These are phyloP conservation scores for Macrophya alboannulata DNA, from an alignment of 2,888 invertebrate genomes.

Conservation along the genomic window DNA sequence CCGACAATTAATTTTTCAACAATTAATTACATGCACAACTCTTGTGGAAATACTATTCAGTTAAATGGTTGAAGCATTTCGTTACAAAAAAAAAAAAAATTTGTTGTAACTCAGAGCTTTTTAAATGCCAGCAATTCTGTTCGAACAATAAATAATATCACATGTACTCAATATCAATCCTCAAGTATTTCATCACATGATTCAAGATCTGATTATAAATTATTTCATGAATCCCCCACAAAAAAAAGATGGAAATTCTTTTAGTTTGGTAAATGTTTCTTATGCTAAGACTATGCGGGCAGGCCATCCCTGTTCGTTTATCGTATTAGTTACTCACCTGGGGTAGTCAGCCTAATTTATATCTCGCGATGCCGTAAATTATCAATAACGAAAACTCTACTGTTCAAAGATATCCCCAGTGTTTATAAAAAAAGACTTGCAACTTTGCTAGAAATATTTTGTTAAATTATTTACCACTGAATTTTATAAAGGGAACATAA, in stretches of 20 bases:
- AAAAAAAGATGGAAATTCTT: neutral
- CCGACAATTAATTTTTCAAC: slow-evolving; percentile 2
- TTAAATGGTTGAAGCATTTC: slow-evolving; percentile 27
- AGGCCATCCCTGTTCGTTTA: neutral
- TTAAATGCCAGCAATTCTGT: slow-evolving; percentile 25
- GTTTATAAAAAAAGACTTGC: slow-evolving; percentile 1
- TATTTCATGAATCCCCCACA: neutral
- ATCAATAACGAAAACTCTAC: slow-evolving; percentile 15
- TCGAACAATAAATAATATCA: slow-evolving; percentile 40
- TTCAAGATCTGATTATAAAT: neutral
- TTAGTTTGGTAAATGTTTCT: neutral
- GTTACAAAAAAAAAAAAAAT: slow-evolving; percentile 2
- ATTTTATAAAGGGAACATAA: neutral
- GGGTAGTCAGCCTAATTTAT: slow-evolving; percentile 59
- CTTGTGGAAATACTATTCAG: slow-evolving; percentile 13
- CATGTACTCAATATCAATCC: slow-evolving; percentile 11
- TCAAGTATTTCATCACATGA: neutral
- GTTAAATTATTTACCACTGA: neutral
- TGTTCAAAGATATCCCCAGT: neutral
- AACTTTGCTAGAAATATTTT: neutral
- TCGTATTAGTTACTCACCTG: slow-evolving; percentile 47
- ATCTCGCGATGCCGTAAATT: slow-evolving; percentile 8
- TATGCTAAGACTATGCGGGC: slow-evolving; percentile 2
- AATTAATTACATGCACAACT: slow-evolving; percentile 22
- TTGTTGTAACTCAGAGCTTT: slow-evolving; percentile 11